Percentiles rank a stretch among this genome's conserved stretches.
Evolutionary conservation across 1,140 invertebrate genomes (phyloP).

Genomic region (Wasmannia auropunctata): DNA sequence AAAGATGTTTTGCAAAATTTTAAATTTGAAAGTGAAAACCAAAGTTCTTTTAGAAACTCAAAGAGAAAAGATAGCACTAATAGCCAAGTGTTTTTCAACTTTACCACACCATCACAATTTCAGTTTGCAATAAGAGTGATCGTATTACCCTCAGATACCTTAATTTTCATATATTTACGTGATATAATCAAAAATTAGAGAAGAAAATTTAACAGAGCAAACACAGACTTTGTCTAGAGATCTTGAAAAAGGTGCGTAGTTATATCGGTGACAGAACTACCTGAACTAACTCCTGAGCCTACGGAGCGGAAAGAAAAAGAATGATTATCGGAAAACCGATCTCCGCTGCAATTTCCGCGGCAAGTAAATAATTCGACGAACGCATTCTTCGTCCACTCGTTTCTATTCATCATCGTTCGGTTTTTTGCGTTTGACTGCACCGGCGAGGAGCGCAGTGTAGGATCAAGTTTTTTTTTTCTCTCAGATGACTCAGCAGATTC

Average conservation of each 20-base stretch:
- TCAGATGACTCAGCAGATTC: conserved; percentile 35
- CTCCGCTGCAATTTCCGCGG: conserved; percentile 6
- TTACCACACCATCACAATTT: too few relatives aligned
- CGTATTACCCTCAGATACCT: too few relatives aligned
- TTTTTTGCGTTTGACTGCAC: conserved; percentile 5
- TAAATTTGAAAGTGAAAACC: too few relatives aligned
- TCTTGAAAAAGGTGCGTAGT: neutral
- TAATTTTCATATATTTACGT: neutral
- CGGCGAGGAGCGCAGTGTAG: conserved; percentile 6
- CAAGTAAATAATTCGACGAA: conserved; percentile 17
- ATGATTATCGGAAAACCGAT: conserved; percentile 32
- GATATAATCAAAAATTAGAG: neutral
- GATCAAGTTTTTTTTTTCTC: conserved; percentile 43
- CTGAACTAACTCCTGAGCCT: neutral
- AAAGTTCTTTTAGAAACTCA: too few relatives aligned
- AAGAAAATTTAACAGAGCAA: neutral
- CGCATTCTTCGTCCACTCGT: neutral
- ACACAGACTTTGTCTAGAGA: neutral
- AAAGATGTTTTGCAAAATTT: too few relatives aligned
- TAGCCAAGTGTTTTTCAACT: too few relatives aligned
- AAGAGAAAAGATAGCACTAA: too few relatives aligned
- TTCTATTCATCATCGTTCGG: conserved; percentile 36
- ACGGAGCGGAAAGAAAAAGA: neutral
- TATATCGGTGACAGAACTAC: neutral
- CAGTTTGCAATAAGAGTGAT: too few relatives aligned